Evolutionary conservation across 1,140 invertebrate species (phyloP).

Genomic region (Drosophila serrata): DNA sequence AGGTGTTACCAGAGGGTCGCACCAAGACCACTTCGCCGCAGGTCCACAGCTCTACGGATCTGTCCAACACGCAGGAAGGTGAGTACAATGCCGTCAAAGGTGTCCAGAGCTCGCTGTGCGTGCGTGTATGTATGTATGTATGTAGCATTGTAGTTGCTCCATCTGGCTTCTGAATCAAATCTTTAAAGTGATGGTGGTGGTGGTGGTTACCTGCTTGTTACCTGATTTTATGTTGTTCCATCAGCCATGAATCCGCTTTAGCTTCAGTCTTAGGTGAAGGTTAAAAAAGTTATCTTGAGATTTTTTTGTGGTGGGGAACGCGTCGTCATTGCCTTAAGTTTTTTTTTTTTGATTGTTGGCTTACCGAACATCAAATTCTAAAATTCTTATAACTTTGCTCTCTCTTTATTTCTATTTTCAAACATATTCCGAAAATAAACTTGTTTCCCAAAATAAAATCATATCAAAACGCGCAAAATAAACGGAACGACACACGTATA

Average conservation of each 20-base stretch:
- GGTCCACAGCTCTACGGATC: slow-evolving; percentile 88
- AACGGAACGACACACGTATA: slow-evolving; percentile 56
- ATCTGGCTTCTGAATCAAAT: slow-evolving; percentile 1
- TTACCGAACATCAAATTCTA: slow-evolving; percentile 42
- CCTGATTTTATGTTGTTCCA: slow-evolving; percentile 1
- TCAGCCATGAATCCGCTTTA: slow-evolving; percentile 11
- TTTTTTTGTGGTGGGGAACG: slow-evolving; percentile 13
- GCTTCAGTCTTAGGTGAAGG: slow-evolving; percentile 23
- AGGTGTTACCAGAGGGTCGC: slow-evolving; percentile 88
- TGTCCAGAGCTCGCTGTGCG: slow-evolving; percentile 29
- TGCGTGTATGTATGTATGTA: slow-evolving; percentile 34
- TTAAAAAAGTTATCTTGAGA: not conserved
- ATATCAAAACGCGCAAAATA: slow-evolving; percentile 62
- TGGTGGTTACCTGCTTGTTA: slow-evolving; percentile 20
- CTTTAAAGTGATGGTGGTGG: slow-evolving; percentile 2
- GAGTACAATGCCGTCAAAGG: slow-evolving; percentile 23
- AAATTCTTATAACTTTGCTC: slow-evolving; percentile 83
- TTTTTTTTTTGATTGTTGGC: slow-evolving; percentile 26
- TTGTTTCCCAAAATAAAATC: slow-evolving; percentile 44
- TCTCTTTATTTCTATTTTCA: slow-evolving; percentile 85
- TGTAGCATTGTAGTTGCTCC: slow-evolving; percentile 34
- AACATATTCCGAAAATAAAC: slow-evolving; percentile 57
- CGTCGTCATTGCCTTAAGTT: slow-evolving; percentile 9
- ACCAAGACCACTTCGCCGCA: slow-evolving; percentile 86
- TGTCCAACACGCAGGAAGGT: slow-evolving; percentile 85